A percentile compares a stretch with the other conserved stretches of the same genome.
These are phyloP conservation scores for Leptobrachium ailaonicum DNA, from an alignment of 2,113 vertebrate species.

Conservation along the genomic window DNA sequence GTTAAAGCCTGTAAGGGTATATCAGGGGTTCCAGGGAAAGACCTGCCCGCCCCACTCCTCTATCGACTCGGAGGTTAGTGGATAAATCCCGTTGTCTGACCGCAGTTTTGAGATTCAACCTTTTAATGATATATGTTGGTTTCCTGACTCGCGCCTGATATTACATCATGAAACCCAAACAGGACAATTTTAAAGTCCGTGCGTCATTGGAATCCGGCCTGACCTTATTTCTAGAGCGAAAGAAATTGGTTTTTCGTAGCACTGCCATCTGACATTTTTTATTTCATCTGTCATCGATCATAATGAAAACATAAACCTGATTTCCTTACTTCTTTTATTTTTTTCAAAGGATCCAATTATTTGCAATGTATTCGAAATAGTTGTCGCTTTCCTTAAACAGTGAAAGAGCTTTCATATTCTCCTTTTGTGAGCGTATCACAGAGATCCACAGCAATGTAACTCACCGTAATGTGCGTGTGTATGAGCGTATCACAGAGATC, in stretches of 20 bases:
- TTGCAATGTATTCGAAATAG: background rate
- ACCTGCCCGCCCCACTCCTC: too few relatives aligned
- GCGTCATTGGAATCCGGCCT: background rate
- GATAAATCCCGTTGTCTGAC: too few relatives aligned
- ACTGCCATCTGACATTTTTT: background rate
- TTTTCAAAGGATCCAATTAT: background rate
- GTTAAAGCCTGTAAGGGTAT: too few relatives aligned
- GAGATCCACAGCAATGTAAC: too few relatives aligned
- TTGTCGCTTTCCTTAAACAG: background rate
- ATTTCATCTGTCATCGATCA: background rate
- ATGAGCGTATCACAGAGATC: too few relatives aligned
- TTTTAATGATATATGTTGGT: too few relatives aligned
- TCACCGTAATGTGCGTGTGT: too few relatives aligned
- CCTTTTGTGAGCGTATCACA: background rate
- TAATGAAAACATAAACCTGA: background rate
- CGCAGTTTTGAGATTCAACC: too few relatives aligned
- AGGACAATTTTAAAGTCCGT: background rate
- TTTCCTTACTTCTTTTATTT: background rate
- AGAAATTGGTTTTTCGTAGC: background rate
- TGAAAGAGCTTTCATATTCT: background rate
- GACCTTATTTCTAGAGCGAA: background rate
- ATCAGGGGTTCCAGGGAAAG: too few relatives aligned
- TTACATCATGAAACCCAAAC: background rate
- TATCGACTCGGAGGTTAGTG: too few relatives aligned
- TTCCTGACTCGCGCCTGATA: background rate